Evolutionary conservation across 2,888 invertebrate genomes (phyloP).

Genomic region (Polymixis flavicincta): DNA sequence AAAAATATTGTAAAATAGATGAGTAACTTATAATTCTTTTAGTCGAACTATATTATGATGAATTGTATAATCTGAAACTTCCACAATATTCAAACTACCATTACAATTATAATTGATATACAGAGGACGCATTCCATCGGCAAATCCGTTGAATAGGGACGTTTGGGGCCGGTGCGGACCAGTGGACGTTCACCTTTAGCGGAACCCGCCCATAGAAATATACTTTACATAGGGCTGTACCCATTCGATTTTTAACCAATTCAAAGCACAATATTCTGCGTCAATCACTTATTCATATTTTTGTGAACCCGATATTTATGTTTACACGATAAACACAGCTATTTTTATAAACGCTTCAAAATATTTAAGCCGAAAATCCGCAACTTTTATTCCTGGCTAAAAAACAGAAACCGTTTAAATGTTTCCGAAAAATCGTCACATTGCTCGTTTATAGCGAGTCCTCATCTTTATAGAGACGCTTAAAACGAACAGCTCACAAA

Average conservation of each 20-base stretch:
- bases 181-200: constrained; percentile 36
- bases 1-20: too few relatives aligned
- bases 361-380: constrained; percentile 25
- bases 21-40: too few relatives aligned
- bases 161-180: too few relatives aligned
- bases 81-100: too few relatives aligned
- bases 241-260: neutral
- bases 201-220: constrained; percentile 70
- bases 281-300: neutral
- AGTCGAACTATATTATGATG: too few relatives aligned
- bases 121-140: too few relatives aligned
- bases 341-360: constrained; percentile 35
- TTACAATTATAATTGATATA: too few relatives aligned
- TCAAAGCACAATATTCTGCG: neutral
- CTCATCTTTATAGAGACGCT: constrained; percentile 57
- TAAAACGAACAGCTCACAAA: constrained; percentile 58
- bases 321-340: constrained; percentile 25
- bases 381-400: constrained; percentile 15
- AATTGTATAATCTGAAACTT: too few relatives aligned
- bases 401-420: constrained; percentile 10
- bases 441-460: constrained; percentile 52
- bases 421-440: constrained; percentile 28
- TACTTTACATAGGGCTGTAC: constrained; percentile 71
- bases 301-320: neutral
- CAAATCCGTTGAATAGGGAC: too few relatives aligned